Conservation (phyloP, 1,140 invertebrate genomes). For the Heliconius hermathena region DNA sequence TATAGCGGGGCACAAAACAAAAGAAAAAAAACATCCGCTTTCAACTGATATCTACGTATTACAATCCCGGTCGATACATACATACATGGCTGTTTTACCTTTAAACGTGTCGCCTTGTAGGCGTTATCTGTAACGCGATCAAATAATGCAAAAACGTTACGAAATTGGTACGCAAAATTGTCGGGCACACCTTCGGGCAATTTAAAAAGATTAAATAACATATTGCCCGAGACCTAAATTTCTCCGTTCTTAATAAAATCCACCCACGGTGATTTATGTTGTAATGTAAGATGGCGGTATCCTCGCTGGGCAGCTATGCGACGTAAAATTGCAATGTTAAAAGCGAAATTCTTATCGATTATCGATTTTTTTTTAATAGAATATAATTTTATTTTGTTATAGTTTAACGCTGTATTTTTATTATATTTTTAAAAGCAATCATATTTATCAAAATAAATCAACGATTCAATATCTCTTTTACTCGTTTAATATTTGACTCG, state of each 20-base stretch:
- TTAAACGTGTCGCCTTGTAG: slow-evolving; percentile 15
- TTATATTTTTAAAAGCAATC: too few relatives aligned
- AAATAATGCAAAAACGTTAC: slow-evolving; percentile 33
- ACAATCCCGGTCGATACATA: background rate
- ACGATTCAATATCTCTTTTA: background rate
- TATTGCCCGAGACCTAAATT: slow-evolving; percentile 35
- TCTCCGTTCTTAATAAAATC: slow-evolving; percentile 26
- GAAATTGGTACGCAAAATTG: slow-evolving; percentile 37
- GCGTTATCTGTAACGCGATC: slow-evolving; percentile 27
- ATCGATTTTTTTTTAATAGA: background rate
- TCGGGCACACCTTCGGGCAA: slow-evolving; percentile 32
- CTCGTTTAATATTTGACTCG: background rate
- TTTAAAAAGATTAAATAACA: slow-evolving; percentile 36
- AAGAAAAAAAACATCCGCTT: slow-evolving; percentile 1
- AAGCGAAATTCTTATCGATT: background rate
- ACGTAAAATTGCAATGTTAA: background rate
- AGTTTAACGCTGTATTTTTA: too few relatives aligned
- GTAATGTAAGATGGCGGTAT: background rate
- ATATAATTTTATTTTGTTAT: background rate
- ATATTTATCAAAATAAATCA: background rate
- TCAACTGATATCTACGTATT: background rate
- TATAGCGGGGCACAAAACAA: too few relatives aligned
- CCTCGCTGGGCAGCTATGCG: background rate
- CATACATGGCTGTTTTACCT: slow-evolving; percentile 9
- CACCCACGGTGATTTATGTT: slow-evolving; percentile 35